Base-by-base conservation (phyloP, 1,140 invertebrate species). In the Ceratoteleas bidentatus region DNA sequence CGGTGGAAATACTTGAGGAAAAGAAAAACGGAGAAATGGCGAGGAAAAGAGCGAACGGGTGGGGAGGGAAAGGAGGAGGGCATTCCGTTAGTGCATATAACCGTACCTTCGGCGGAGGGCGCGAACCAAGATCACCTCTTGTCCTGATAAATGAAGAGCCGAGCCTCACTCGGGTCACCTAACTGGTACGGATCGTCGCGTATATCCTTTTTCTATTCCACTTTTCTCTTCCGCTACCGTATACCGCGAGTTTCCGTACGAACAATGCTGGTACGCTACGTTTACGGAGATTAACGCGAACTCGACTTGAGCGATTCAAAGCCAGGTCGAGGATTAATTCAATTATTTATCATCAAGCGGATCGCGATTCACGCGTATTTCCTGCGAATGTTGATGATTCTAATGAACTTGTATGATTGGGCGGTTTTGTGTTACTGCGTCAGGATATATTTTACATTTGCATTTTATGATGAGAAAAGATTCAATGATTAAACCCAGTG, bases 31-130 rank as follows among this genome's bases (percentile, higher is more conserved):
- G 38, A 13, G 54, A 75, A 82, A 49, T 54, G 60, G 38, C 52
- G 47, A 62, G 72, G 69, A 66, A 81, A 85, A 78, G 66, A 84
- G 45, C 4, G 69, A 65, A 45, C 33, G 64, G 34, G 50, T 36
- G 49, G 45, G 43, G 72, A 52, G 83, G 74, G 68, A 65, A 72
- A 83, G 84, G 78, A 84, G 84, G 84, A 86, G 84, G 83, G 81
- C 81, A 82, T 87, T 88, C 87, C 87, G 87, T 88, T 88, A 88
- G 87, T 77, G 84, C 86, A 52, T 84, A 86, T 88, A 88, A 88
- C 87, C 87, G 87, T 88, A 88, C 84, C 85, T 88, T 85, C 78
- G 68, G 81, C 85, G 83, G 85, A 88, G 87, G 87, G 87, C 86
- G 87, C 87, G 87, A 88, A 87, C 86, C 76, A 82, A 86, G 84